Conservation (phyloP, 1,140 invertebrate species). For the Colletes gigas region DNA sequence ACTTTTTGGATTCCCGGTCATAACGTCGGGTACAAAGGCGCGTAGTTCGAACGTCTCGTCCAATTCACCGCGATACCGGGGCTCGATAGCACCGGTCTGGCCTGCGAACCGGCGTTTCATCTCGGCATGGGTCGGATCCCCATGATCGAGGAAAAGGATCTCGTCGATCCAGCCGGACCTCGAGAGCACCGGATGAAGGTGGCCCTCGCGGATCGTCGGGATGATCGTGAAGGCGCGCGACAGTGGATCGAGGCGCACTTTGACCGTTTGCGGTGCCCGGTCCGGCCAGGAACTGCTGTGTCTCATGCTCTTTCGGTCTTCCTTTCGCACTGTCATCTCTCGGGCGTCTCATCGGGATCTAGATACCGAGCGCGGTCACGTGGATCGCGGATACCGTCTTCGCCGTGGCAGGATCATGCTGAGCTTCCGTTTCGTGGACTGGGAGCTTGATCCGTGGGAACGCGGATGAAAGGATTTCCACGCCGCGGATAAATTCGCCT, state of each 20-base stretch:
- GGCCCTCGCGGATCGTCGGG: slow-evolving; percentile 55
- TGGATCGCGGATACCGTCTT: no score
- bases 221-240: slow-evolving; percentile 71
- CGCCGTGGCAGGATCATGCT: neutral
- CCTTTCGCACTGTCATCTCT: slow-evolving; percentile 62
- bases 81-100: neutral
- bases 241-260: slow-evolving; percentile 67
- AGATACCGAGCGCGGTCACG: no score
- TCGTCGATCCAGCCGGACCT: slow-evolving; percentile 40
- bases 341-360: neutral
- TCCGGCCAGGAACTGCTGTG: slow-evolving; percentile 73
- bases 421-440: neutral
- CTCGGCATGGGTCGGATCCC: slow-evolving; percentile 9
- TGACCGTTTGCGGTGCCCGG: slow-evolving; percentile 62
- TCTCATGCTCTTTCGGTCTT: slow-evolving; percentile 63
- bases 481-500: neutral
- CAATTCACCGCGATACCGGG: neutral
- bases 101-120: slow-evolving; percentile 43
- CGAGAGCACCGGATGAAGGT: slow-evolving; percentile 7
- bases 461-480: neutral
- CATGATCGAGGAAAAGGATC: slow-evolving; percentile 46
- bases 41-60: slow-evolving; percentile 25
- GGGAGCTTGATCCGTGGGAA: slow-evolving; percentile 13
- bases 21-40: slow-evolving; percentile 6
- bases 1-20: no score